Evolutionary conservation across 2,888 invertebrate genomes (phyloP), one percentile per base, ranked within the genome.

Genomic region (Nemurella pictetii): DNA sequence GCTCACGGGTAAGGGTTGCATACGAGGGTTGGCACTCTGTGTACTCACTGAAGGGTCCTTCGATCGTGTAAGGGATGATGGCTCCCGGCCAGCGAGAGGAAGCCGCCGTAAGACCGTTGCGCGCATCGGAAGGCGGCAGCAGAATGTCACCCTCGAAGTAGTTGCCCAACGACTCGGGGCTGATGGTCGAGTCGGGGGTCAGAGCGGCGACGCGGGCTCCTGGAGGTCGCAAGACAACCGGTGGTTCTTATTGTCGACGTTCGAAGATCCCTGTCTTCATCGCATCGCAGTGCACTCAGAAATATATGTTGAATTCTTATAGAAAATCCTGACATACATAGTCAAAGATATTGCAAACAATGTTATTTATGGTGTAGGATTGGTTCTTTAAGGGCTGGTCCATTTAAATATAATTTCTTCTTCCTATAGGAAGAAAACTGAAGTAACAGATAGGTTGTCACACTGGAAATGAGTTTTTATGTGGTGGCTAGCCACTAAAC

Each of bases 61-160:
- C 35, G 35, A 81, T 81, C 25, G 26, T 35, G 80, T 81, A 81
- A 0, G 80, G 75, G 20, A 85, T 82, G 28, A 81, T 75, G n/a
- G 30, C 27, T 0, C 27, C 74, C 20, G 85, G 84, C 28, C 75
- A 28, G 0, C 81, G 77, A 25, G 35, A 20, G 75, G 30, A 20
- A 4, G 36, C 26, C 20, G 72, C 12, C 30, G 29, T 25, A 5
- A 72, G 74, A 15, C 28, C 32, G 30, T 80, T 36, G 30, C 36
- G 55, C 20, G 9, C 72, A 20, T 78, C 20, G 20, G 20, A n/a
- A 3, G 20, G 25, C 20, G 72, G 83, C 20, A 83, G 36, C 7
- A 83, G 75, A 28, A 83, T 72, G 85, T 86, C 86, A n/a, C 85
- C 85, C 83, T 85, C 85, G 32, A 84, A 78, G 74, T 85, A 85